These are phyloP conservation scores for Acleris literana DNA, from an alignment of 2,888 invertebrate genomes.

Conservation along the genomic window DNA sequence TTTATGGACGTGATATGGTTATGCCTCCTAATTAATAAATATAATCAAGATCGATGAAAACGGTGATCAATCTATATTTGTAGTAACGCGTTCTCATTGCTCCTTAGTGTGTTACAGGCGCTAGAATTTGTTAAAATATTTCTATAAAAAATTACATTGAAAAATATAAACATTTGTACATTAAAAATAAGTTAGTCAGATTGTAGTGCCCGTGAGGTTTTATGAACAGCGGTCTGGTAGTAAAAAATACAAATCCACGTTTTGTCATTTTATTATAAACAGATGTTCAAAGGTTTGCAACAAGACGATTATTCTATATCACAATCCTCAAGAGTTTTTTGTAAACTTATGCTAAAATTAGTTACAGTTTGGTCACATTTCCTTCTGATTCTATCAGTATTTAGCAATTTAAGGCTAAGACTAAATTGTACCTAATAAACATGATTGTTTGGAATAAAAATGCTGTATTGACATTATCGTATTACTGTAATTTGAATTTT, in stretches of 20 bases:
- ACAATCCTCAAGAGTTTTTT: slow-evolving; percentile 62
- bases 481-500: background rate
- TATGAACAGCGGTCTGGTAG: background rate
- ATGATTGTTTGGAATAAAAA: background rate
- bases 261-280: slow-evolving; percentile 37
- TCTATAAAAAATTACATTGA: too few relatives aligned
- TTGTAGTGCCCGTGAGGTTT: background rate
- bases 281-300: slow-evolving; percentile 49
- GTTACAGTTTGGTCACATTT: slow-evolving; percentile 35
- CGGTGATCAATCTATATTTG: too few relatives aligned
- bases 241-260: slow-evolving; percentile 19
- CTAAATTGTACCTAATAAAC: background rate
- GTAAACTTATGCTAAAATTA: slow-evolving; percentile 46
- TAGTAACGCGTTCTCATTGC: too few relatives aligned
- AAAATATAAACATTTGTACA: too few relatives aligned
- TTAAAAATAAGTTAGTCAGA: too few relatives aligned
- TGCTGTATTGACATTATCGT: background rate
- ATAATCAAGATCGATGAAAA: too few relatives aligned
- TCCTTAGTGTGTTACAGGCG: too few relatives aligned
- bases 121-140: too few relatives aligned
- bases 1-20: too few relatives aligned
- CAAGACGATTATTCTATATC: slow-evolving; percentile 70
- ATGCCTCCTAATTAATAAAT: too few relatives aligned
- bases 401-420: background rate
- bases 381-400: slow-evolving; percentile 27